Conservation (phyloP, 1,140 invertebrate genomes). For the Trachelipus rathkii region DNA sequence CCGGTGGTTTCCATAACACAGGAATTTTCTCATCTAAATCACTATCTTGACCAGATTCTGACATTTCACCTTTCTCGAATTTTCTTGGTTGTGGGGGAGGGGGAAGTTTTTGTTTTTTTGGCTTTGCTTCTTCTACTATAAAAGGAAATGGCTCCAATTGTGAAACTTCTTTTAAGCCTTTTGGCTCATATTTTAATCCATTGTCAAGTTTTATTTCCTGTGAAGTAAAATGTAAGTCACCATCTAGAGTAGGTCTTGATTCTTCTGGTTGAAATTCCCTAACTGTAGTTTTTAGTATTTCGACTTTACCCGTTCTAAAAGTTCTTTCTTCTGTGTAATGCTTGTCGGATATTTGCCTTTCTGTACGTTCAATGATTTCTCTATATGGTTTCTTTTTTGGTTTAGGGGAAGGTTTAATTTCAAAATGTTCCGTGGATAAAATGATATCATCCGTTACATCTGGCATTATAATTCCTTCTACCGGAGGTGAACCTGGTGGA, state of each 20-base stretch:
- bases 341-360: constrained; percentile 29
- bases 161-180: constrained; percentile 20
- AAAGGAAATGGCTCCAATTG: constrained; percentile 52
- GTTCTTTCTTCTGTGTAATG: constrained; percentile 31
- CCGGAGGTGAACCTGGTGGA: constrained; percentile 34
- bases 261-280: constrained; percentile 31
- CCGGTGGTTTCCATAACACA: constrained; percentile 54
- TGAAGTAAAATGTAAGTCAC: neutral
- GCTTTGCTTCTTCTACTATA: constrained; percentile 18
- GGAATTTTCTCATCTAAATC: constrained; percentile 64
- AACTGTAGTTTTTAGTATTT: constrained; percentile 31
- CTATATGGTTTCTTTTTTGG: constrained; percentile 32
- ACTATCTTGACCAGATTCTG: constrained; percentile 68
- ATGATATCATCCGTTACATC: constrained; percentile 29
- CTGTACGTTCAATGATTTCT: constrained; percentile 34
- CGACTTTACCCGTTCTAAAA: constrained; percentile 34
- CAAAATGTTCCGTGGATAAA: constrained; percentile 23
- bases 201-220: neutral
- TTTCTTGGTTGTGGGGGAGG: constrained; percentile 60
- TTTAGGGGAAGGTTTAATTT: constrained; percentile 27
- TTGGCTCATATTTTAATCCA: neutral
- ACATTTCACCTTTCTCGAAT: constrained; percentile 66
- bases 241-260: neutral
- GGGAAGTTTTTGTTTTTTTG: constrained; percentile 46
- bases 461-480: constrained; percentile 33